Percentiles rank a stretch among this genome's conserved stretches.
phyloP scores from a whole-genome alignment of 2,113 vertebrate genomes.

The Callaeas wilsoni region DNA sequence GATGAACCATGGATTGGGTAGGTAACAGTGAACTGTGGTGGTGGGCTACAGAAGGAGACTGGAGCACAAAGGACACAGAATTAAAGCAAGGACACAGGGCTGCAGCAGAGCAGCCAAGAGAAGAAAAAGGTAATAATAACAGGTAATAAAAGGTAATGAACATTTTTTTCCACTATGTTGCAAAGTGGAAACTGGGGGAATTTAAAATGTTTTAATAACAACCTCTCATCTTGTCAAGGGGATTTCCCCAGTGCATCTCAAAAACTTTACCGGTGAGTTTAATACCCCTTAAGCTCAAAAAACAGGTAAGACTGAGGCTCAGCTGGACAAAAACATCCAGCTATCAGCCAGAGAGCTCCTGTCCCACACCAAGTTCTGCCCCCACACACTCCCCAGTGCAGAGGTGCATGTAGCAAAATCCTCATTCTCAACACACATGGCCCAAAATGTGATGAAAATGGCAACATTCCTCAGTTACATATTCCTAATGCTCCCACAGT shows the following conservation, averaged over 20 bases:
- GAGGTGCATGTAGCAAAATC: neutral
- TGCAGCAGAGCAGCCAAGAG: neutral
- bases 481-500: neutral
- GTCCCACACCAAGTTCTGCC: neutral
- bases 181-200: neutral
- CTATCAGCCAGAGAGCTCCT: neutral
- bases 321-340: neutral
- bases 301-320: neutral
- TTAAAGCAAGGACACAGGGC: neutral
- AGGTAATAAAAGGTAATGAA: too few relatives aligned
- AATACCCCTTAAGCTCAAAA: neutral
- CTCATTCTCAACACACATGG: neutral
- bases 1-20: neutral
- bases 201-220: neutral
- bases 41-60: neutral
- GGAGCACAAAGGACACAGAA: neutral
- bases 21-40: neutral
- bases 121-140: neutral
- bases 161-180: neutral
- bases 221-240: neutral
- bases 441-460: neutral
- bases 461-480: neutral
- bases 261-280: neutral
- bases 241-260: neutral
- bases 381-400: neutral